Conservation (phyloP, 2,113 vertebrate genomes). For the Bubo bubo region DNA sequence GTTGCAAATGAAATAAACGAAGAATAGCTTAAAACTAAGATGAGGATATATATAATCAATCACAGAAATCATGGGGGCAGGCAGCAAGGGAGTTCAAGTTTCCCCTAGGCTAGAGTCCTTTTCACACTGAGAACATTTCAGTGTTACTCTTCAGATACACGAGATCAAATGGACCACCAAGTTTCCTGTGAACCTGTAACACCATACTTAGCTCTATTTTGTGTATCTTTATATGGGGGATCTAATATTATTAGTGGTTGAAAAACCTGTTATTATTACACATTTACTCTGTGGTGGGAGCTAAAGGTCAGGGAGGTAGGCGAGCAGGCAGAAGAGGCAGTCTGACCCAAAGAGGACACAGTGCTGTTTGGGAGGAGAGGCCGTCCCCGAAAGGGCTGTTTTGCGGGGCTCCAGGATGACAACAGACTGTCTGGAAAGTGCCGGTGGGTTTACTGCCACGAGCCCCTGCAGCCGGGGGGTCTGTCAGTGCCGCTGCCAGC, state of each 20-base stretch:
- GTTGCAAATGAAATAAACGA: conserved; percentile 64
- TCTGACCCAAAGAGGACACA: not conserved
- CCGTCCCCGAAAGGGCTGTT: not conserved
- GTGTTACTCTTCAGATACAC: not conserved
- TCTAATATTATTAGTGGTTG: not conserved
- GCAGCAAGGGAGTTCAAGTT: not conserved
- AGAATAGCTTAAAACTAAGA: conserved; percentile 60
- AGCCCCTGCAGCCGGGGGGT: not conserved
- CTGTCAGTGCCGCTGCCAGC: not conserved
- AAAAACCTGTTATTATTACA: not conserved
- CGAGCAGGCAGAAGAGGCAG: not conserved
- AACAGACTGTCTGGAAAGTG: not conserved
- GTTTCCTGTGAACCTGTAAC: not conserved
- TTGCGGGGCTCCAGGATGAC: not conserved
- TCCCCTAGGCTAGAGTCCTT: not conserved
- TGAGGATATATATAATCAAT: conserved; percentile 11
- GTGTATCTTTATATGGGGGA: not conserved
- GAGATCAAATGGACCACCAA: conserved; percentile 28
- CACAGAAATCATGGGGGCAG: not conserved
- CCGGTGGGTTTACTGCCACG: not conserved
- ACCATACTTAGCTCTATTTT: not conserved
- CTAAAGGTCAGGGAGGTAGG: not conserved
- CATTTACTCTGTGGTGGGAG: not conserved
- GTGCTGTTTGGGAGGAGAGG: not conserved
- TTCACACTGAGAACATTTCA: not conserved